Evolutionary conservation across 2,888 invertebrate species (phyloP).

Genomic region (Athalia cordata): DNA sequence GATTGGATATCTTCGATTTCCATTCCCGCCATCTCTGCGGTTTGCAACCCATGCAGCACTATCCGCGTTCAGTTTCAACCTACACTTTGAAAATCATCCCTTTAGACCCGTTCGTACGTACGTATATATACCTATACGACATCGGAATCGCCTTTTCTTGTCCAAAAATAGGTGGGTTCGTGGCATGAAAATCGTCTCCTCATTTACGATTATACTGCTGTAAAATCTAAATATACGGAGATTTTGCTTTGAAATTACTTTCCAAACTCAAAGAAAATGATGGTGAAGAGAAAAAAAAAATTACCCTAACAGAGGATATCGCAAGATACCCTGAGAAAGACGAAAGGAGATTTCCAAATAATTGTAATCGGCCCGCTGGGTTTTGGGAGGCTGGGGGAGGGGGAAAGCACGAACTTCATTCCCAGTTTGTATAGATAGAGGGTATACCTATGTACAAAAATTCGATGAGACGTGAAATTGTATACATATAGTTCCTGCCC

Average conservation of each 20-base stretch:
- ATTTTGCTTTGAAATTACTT: conserved; percentile 10
- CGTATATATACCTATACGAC: conserved; percentile 11
- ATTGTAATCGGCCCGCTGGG: not conserved
- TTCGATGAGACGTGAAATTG: conserved; percentile 29
- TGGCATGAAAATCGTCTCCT: not conserved
- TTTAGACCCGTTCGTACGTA: not conserved
- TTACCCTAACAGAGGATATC: not conserved
- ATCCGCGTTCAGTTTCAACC: conserved; percentile 15
- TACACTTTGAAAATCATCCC: not conserved
- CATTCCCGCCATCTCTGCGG: conserved; percentile 40
- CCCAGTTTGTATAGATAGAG: not conserved
- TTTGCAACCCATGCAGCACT: not conserved
- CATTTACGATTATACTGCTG: not conserved
- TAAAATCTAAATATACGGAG: not conserved
- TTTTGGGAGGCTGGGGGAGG: not conserved
- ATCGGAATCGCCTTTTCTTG: conserved; percentile 20
- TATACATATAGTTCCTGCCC: not conserved
- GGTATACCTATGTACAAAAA: not conserved
- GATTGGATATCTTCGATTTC: conserved; percentile 44
- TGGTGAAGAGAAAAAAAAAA: too few species aligned
- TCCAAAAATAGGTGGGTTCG: not conserved
- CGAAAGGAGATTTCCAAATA: conserved; percentile 21
- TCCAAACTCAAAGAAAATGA: not conserved
- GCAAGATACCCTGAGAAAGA: not conserved
- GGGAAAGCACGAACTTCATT: not conserved